Percentiles rank a stretch among this genome's conserved stretches.
These are phyloP conservation scores for Listronotus oregonensis DNA, from an alignment of 1,140 invertebrate genomes.

Conservation along the genomic window DNA sequence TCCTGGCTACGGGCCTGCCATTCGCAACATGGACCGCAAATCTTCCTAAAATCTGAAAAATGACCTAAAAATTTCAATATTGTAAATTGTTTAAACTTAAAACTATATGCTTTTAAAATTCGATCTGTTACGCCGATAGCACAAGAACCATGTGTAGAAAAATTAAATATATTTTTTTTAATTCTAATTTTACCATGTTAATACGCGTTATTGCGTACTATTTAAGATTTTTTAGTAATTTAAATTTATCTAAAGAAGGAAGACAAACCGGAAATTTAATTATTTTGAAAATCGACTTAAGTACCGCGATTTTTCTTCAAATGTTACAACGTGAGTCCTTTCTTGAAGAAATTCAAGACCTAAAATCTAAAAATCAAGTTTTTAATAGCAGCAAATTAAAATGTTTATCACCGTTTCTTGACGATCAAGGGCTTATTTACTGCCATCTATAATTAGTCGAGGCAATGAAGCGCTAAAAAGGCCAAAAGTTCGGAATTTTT, in stretches of 20 bases:
- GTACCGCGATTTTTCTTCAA: conserved; percentile 6
- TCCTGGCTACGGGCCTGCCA: too few species aligned
- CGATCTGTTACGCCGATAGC: neutral
- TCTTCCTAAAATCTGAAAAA: neutral
- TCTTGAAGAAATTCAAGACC: conserved; percentile 7
- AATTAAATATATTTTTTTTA: conserved; percentile 11
- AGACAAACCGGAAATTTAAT: neutral
- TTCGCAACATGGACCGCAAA: conserved; percentile 28
- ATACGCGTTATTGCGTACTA: too few species aligned
- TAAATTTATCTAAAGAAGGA: neutral
- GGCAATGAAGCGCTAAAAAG: too few species aligned
- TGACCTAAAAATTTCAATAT: conserved; percentile 1
- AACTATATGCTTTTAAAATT: neutral
- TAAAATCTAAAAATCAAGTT: conserved; percentile 8
- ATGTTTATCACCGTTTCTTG: conserved; percentile 52
- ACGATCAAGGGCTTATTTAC: conserved; percentile 50
- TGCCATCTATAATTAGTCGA: too few species aligned
- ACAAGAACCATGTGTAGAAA: neutral
- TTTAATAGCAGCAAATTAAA: conserved; percentile 19
- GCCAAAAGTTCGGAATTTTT: too few species aligned
- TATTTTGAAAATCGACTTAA: neutral
- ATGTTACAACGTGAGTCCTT: conserved; percentile 7
- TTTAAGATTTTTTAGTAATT: conserved; percentile 14
- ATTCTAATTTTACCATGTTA: neutral
- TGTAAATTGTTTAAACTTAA: neutral